Base-by-base conservation (phyloP, 2,113 vertebrate species). In the Tetrax tetrax region DNA sequence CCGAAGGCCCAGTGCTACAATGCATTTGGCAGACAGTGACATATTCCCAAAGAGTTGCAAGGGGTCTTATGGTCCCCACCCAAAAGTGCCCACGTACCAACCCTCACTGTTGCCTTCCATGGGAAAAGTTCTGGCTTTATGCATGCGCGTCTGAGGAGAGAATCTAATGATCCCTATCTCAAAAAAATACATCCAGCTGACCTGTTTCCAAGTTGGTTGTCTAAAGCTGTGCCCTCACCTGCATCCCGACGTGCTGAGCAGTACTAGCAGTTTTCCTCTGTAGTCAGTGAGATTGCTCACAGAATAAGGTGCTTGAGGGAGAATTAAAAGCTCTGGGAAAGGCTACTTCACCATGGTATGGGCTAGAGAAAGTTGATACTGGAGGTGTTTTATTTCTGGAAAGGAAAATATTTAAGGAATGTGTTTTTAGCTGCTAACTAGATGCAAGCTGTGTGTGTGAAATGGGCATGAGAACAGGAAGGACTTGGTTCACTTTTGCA, bases 321-420 rank as follows among this genome's bases (percentile, higher is more conserved):
- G 59, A 71, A 56, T 50, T 66, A 56, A 70, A 91, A 82, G 17
- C 65, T 87, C 24, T 84, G 57, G 29, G 22, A 91, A 94, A 77
- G 66, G 66, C 54, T 64, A 14, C 13, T 90, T 79, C 16, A 28
- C 66, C 41, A 1, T 48, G 23, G 25, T 53, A 20, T 37, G 28
- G 43, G 45, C 70, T 72, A 76, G 51, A 27, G 29, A 54, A 85
- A 82, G 71, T 41, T 79, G 50, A 68, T 65, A 48, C 63, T 63
- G 59, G 54, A 87, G 54, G 23, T 90, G 33, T 86, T 79, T 59
- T 74, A 57, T 86, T 87, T 96, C 89, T 83, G 63, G 70, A 83
- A 86, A 87, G 84, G 66, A 93, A 95, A 94, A 74, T 85, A 93
- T 65, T 88, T 86, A 61, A 93, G 68, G 75, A 92, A 77, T 90